Conservation (phyloP, 2,113 vertebrate species). For the Elgaria multicarinata region DNA sequence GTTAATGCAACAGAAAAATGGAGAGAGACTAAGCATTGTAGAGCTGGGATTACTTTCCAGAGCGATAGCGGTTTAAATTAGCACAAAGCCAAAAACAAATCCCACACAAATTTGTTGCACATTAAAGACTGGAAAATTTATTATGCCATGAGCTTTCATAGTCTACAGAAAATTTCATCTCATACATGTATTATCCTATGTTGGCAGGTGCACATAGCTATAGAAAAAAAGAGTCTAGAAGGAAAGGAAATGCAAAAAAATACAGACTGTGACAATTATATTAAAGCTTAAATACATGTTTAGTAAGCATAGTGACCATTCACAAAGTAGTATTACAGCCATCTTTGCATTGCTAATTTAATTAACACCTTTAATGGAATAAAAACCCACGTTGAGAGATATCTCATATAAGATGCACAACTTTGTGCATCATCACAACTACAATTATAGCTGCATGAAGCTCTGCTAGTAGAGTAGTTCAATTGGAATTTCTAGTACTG, state of each 20-base stretch:
- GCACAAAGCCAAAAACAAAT: not conserved
- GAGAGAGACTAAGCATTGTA: not conserved
- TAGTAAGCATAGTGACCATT: not conserved
- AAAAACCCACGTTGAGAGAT: not conserved
- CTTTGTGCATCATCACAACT: too few relatives aligned
- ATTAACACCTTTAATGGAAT: not conserved
- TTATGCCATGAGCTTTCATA: not conserved
- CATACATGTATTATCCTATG: not conserved
- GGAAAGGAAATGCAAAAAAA: not conserved
- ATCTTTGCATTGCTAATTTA: not conserved
- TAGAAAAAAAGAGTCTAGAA: not conserved
- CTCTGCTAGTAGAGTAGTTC: too few relatives aligned
- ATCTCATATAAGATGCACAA: not conserved
- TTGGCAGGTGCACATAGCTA: not conserved
- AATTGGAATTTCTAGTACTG: too few relatives aligned
- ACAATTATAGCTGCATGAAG: too few relatives aligned
- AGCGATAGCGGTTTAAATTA: not conserved
- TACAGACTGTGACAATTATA: not conserved
- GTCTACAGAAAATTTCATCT: not conserved
- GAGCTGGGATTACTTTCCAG: too few relatives aligned
- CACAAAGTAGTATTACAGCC: not conserved
- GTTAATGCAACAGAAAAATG: not conserved
- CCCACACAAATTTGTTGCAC: not conserved
- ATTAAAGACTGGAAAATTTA: not conserved
- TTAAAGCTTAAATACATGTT: not conserved